A percentile compares a stretch with the other conserved stretches of the same genome.
Conservation (phyloP, 2,113 vertebrate species). For the Dryoscopus gambensis region DNA sequence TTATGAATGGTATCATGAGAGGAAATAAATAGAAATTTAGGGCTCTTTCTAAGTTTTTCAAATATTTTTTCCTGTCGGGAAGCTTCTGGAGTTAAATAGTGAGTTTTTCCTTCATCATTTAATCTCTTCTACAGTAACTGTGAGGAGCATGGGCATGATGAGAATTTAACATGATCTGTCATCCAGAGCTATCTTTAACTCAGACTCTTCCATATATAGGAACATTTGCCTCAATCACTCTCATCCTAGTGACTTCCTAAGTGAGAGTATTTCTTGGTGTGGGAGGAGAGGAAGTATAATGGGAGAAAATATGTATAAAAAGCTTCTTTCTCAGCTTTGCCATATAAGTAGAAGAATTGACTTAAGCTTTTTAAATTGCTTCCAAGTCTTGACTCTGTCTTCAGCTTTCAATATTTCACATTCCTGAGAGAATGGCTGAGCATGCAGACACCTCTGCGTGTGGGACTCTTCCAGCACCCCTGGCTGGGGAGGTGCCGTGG, state of each 20-base stretch:
- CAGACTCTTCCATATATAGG: slow-evolving; percentile 43
- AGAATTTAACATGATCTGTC: slow-evolving; percentile 31
- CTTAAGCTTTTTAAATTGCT: background rate
- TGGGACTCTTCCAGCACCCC: background rate
- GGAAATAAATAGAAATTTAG: background rate
- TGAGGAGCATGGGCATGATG: background rate
- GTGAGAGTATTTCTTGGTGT: background rate
- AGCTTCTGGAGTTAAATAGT: background rate
- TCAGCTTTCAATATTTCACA: background rate
- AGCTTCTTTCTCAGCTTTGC: background rate
- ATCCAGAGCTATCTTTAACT: slow-evolving; percentile 17
- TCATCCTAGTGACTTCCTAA: background rate
- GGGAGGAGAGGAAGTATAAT: background rate
- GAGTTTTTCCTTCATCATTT: background rate
- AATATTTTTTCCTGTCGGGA: background rate
- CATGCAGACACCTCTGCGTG: accelerated
- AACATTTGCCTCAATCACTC: background rate
- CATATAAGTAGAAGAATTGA: slow-evolving; percentile 22
- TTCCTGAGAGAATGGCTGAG: background rate
- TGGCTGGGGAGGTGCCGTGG: background rate
- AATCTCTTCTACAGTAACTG: background rate
- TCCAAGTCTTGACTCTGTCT: background rate
- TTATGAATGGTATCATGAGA: background rate
- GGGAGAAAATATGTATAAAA: background rate
- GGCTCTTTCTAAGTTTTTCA: background rate